phyloP scores from a whole-genome alignment of 2,888 invertebrate species.

The Drosophila differens region DNA sequence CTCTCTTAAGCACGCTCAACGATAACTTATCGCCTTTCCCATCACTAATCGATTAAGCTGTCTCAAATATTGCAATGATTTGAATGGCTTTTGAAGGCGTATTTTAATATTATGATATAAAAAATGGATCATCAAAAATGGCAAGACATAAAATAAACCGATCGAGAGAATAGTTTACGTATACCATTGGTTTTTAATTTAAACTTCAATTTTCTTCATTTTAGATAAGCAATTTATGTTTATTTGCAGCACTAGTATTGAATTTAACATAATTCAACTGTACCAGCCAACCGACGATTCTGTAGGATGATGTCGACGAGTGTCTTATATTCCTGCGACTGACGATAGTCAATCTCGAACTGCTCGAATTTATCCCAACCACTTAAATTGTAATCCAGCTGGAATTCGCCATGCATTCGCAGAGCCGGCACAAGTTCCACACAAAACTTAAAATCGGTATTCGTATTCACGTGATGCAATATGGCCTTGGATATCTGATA shows the following conservation, averaged over 20 bases:
- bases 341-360: slow-evolving; percentile 87
- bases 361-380: slow-evolving; percentile 58
- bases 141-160: not conserved
- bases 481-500: slow-evolving; percentile 85
- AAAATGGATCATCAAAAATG: not conserved
- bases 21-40: slow-evolving; percentile 10
- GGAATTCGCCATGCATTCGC: slow-evolving; percentile 91
- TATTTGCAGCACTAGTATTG: not conserved
- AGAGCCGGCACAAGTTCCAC: slow-evolving; percentile 87
- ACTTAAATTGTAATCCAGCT: slow-evolving; percentile 89
- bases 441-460: slow-evolving; percentile 72
- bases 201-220: not conserved
- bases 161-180: not conserved
- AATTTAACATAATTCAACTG: slow-evolving; percentile 32
- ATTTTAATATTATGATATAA: not conserved
- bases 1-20: not conserved
- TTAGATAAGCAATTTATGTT: not conserved
- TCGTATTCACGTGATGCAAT: slow-evolving; percentile 73
- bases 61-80: not conserved
- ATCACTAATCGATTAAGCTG: not conserved
- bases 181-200: not conserved
- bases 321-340: slow-evolving; percentile 91
- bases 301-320: slow-evolving; percentile 88
- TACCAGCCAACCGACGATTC: too few relatives aligned
- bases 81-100: not conserved